A percentile compares a stretch with the other conserved stretches of the same genome.
phyloP scores from a whole-genome alignment of 2,113 vertebrate genomes.

The Sinocyclocheilus maitianheensis region DNA sequence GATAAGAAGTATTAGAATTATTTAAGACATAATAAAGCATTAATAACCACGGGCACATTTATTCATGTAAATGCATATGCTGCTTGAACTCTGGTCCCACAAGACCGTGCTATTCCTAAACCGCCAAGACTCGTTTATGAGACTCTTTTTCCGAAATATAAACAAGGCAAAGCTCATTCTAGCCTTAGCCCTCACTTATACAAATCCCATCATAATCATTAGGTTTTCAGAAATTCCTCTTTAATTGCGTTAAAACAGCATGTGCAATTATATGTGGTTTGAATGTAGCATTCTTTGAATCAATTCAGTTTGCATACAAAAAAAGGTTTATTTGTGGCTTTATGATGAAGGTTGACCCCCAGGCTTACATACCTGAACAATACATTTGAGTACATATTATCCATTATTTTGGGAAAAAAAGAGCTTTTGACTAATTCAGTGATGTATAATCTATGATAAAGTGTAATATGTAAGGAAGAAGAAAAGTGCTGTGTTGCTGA shows the following conservation, averaged over 20 bases:
- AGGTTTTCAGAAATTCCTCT: constrained; percentile 67
- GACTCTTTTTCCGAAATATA: constrained; percentile 45
- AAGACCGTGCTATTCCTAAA: constrained; percentile 41
- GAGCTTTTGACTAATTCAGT: not conserved
- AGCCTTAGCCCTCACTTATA: constrained; percentile 68
- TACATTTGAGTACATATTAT: not conserved
- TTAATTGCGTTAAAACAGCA: constrained; percentile 72
- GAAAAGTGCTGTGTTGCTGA: not conserved
- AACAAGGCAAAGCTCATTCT: constrained; percentile 62
- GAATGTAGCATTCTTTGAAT: constrained; percentile 71
- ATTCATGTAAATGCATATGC: constrained; percentile 43
- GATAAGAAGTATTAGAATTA: constrained; percentile 47
- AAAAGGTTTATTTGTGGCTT: constrained; percentile 60
- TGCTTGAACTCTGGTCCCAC: constrained; percentile 40
- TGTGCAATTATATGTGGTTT: constrained; percentile 67
- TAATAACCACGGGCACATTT: constrained; percentile 48
- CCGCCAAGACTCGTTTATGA: constrained; percentile 46
- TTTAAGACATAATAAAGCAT: constrained; percentile 48
- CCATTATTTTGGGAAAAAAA: no score
- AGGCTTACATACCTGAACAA: not conserved
- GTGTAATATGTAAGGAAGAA: not conserved
- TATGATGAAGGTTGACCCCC: constrained; percentile 5
- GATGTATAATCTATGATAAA: not conserved
- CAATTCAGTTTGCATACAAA: constrained; percentile 67
- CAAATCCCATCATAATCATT: constrained; percentile 74